Conservation (phyloP, 2,888 invertebrate genomes). For the Himalopsyche tibetana region DNA sequence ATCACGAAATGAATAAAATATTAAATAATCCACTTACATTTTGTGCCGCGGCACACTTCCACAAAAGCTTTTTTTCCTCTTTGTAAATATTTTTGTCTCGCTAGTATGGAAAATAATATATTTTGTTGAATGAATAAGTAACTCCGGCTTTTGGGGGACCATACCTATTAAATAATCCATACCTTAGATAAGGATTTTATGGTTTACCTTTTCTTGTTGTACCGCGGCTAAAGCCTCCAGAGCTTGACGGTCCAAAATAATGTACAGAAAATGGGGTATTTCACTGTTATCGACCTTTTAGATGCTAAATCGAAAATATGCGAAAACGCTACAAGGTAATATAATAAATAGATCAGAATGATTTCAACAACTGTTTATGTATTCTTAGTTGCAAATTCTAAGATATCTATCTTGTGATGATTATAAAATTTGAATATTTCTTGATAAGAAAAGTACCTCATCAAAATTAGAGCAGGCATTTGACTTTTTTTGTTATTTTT, state of each 20-base stretch:
- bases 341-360: background rate
- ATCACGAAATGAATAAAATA: slow-evolving; percentile 40
- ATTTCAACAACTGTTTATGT: too few relatives aligned
- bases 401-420: too few relatives aligned
- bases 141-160: slow-evolving; percentile 47
- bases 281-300: background rate
- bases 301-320: background rate
- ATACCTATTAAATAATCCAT: slow-evolving; percentile 60
- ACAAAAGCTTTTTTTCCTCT: slow-evolving; percentile 8
- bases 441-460: too few relatives aligned
- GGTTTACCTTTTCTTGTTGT: slow-evolving; percentile 48
- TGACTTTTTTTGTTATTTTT: too few relatives aligned
- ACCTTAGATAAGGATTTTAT: slow-evolving; percentile 60
- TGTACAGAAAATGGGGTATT: background rate
- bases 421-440: too few relatives aligned
- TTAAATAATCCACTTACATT: slow-evolving; percentile 42
- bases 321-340: background rate
- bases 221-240: background rate
- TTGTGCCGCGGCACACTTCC: slow-evolving; percentile 2
- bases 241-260: slow-evolving; percentile 28
- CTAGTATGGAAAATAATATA: slow-evolving; percentile 35
- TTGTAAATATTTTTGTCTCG: slow-evolving; percentile 39
- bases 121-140: slow-evolving; percentile 37
- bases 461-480: too few relatives aligned
- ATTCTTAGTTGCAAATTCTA: too few relatives aligned